Evolutionary conservation across 92 coral and sea anemone genomes (phyloP), one percentile per base, ranked within the genome.

Genomic region (Parazoanthus darwini): DNA sequence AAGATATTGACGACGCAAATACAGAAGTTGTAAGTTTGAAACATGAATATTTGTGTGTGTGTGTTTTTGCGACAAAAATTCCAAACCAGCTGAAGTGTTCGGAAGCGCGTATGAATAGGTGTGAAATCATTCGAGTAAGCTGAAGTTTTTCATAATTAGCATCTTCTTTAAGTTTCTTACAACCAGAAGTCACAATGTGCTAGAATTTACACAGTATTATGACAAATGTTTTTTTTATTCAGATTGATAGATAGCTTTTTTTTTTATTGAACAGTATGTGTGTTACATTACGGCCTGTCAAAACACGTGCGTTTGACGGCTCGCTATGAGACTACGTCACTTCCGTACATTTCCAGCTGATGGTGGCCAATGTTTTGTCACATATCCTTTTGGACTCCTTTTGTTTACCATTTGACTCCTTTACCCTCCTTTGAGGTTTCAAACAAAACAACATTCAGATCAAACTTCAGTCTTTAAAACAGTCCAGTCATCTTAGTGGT

Each of bases 1-100:
- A 88, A 74, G 80, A 86, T 36, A 80, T 90, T 84, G 89, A 78
- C 70, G 84, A 35, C 25, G 82, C 43, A 77, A 48, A 77, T 13
- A 36, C 80, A 76, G 80, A 76, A 76, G 80, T 76, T 76, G 56
- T 38, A 42, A 76, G 80, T 76, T 76, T 76, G 51, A 76, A 76
- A 76, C 54, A 39, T 76, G 46, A 38, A 39, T 76, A 39, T 76
- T 38, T 76, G 46, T 38, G 79, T 76, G 79, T 76, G 79, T 76
- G 23, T 76, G 23, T 76, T 4, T 38, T 68, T 68, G n/a, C n/a
- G 79, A 37, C 79, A 38, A 38, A 33, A 42, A 76, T 76, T 76
- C 54, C 79, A 37, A 76, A 76, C 54, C 54, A 76, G 79, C 79
- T 76, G 79, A 76, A 76, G 79, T 76, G 50, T 39, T 76, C 79